phyloP scores from a whole-genome alignment of 2,888 invertebrate genomes.

The Hybos culiciformis region DNA sequence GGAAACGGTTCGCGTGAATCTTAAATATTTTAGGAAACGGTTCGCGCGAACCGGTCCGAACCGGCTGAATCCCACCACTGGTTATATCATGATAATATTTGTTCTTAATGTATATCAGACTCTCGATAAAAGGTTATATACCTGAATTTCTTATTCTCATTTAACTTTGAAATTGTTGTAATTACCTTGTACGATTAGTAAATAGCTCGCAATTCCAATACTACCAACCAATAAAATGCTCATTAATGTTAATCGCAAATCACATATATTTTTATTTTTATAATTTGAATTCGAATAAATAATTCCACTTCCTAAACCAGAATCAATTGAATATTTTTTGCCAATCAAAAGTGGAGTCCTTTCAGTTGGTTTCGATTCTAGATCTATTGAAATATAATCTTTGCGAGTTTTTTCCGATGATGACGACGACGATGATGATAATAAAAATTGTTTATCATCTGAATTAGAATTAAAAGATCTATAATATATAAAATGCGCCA shows the following conservation, averaged over 20 bases:
- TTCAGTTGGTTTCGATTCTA: neutral
- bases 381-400: neutral
- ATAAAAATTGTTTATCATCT: too few relatives aligned
- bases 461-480: too few relatives aligned
- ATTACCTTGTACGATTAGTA: slow-evolving; percentile 28
- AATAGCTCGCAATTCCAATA: slow-evolving; percentile 24
- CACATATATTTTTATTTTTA: slow-evolving; percentile 8
- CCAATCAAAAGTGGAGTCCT: neutral
- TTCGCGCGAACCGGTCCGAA: too few relatives aligned
- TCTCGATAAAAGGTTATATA: neutral
- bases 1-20: too few relatives aligned
- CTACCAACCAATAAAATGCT: slow-evolving; percentile 20
- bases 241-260: slow-evolving; percentile 21
- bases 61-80: too few relatives aligned
- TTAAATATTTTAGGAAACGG: too few relatives aligned
- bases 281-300: neutral
- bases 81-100: neutral
- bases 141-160: neutral
- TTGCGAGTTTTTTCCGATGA: too few relatives aligned
- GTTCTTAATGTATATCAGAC: neutral
- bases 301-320: neutral
- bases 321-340: neutral
- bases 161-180: slow-evolving; percentile 7
- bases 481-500: too few relatives aligned
- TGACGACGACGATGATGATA: too few relatives aligned